phyloP scores from a whole-genome alignment of 2,888 invertebrate species.

The Torymus aiolomorphi region DNA sequence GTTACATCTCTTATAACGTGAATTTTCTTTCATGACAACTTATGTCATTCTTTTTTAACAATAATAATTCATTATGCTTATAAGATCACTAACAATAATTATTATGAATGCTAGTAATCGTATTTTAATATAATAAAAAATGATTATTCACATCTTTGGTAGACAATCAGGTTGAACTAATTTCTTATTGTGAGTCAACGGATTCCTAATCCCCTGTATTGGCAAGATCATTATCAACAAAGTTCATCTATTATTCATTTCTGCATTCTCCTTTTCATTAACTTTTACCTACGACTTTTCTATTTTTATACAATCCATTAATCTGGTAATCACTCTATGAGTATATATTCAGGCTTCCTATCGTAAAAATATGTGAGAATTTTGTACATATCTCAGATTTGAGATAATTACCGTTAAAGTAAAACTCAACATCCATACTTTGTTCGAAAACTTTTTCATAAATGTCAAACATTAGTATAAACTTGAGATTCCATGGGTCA shows the following conservation, averaged over 20 bases:
- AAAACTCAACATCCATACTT: conserved; percentile 28
- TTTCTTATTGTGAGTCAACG: conserved; percentile 35
- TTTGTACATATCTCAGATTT: conserved; percentile 37
- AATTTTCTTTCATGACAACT: conserved; percentile 37
- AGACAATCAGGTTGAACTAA: conserved; percentile 45
- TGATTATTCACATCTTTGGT: conserved; percentile 51
- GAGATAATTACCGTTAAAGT: conserved; percentile 17
- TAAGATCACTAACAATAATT: conserved; percentile 35
- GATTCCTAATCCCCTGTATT: conserved; percentile 36
- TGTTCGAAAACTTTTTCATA: conserved; percentile 38
- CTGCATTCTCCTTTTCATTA: conserved; percentile 18
- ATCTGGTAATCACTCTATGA: conserved; percentile 44
- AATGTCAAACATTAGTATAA: conserved; percentile 67
- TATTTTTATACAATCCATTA: conserved; percentile 44
- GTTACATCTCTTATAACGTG: conserved; percentile 30
- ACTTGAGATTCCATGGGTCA: conserved; percentile 82
- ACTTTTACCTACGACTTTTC: conserved; percentile 34
- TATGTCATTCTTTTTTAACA: conserved; percentile 42
- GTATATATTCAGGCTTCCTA: conserved; percentile 49
- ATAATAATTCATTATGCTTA: conserved; percentile 40
- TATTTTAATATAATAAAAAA: conserved; percentile 32
- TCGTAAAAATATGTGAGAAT: conserved; percentile 36
- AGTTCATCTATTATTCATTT: conserved; percentile 14
- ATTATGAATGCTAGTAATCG: conserved; percentile 36
- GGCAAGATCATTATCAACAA: conserved; percentile 50